Conservation (phyloP, 2,113 vertebrate species). For the Cyrtonyx montezumae region DNA sequence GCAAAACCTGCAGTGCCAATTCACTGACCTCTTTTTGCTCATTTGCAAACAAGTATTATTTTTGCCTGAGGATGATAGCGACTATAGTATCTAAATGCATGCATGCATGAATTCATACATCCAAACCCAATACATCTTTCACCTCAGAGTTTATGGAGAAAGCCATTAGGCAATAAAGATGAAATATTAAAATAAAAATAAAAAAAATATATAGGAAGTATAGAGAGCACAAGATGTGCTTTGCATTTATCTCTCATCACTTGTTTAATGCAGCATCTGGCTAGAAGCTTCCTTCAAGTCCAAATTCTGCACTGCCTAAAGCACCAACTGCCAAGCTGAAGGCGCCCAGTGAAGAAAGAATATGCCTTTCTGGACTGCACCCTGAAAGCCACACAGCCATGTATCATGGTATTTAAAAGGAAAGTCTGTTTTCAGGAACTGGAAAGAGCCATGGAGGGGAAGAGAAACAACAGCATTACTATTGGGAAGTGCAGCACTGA, state of each 20-base stretch:
- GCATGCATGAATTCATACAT: neutral
- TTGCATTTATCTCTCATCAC: neutral
- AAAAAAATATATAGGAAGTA: neutral
- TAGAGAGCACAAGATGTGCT: too few species aligned
- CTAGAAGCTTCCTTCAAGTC: neutral
- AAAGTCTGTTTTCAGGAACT: neutral
- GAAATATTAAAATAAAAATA: neutral
- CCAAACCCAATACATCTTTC: neutral
- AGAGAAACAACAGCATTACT: neutral
- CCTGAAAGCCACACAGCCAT: neutral
- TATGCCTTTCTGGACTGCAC: neutral
- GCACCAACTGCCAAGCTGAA: neutral
- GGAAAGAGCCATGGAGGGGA: neutral
- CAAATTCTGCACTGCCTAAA: neutral
- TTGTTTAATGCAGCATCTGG: neutral
- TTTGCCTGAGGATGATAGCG: neutral
- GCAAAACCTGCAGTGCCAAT: neutral
- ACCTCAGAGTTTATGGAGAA: neutral
- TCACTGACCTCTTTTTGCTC: conserved; percentile 26
- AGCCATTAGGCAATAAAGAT: neutral
- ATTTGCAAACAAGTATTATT: neutral
- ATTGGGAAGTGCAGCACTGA: neutral
- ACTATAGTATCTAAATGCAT: neutral
- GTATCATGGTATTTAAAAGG: neutral
- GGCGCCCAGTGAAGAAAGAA: neutral